These are phyloP conservation scores for Mirounga angustirostris DNA, from an alignment of 2,113 vertebrate species.

Conservation along the genomic window DNA sequence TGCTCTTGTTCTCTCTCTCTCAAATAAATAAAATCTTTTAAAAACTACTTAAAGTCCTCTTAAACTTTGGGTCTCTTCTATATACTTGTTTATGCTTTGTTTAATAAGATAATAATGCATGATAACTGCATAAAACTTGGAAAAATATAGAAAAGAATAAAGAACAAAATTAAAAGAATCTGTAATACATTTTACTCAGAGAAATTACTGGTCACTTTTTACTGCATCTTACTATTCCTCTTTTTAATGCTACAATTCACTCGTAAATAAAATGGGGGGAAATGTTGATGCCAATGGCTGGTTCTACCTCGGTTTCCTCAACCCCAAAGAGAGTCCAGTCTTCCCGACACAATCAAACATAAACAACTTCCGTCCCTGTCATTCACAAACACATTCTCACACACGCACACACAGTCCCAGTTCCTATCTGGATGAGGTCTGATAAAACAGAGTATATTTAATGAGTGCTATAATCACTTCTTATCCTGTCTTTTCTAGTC, in stretches of 20 bases:
- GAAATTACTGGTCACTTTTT: neutral
- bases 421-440: neutral
- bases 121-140: neutral
- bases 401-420: neutral
- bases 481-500: neutral
- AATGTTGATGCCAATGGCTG: neutral
- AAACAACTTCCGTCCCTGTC: neutral
- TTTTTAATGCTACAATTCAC: neutral
- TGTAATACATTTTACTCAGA: neutral
- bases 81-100: neutral
- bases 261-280: neutral
- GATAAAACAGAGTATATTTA: neutral
- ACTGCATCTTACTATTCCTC: neutral
- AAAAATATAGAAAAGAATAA: conserved; percentile 33
- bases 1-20: no score
- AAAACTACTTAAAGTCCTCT: neutral
- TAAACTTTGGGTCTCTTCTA: neutral
- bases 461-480: neutral
- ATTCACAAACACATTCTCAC: neutral
- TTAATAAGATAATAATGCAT: neutral
- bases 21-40: neutral
- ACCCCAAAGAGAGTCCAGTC: neutral
- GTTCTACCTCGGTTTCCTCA: neutral
- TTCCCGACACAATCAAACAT: neutral
- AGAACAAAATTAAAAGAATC: neutral